A percentile compares a stretch with the other conserved stretches of the same genome.
These are phyloP conservation scores for Diacarnus erythraeanus DNA, from an alignment of 37 sponge, comb jelly and placozoan genomes.

Conservation along the genomic window DNA sequence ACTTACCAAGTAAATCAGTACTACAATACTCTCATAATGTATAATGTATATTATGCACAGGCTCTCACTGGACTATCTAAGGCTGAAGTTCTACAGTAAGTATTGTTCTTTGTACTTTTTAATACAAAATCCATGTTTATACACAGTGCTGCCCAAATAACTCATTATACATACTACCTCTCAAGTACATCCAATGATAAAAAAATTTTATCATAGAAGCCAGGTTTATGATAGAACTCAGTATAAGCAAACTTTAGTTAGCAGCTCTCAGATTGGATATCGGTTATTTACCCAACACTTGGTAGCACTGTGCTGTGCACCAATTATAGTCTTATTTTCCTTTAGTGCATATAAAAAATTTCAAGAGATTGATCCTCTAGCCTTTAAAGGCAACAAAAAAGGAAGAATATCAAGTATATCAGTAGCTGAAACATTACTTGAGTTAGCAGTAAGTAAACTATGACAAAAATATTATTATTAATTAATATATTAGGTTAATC, in stretches of 20 bases:
- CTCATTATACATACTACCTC: no score
- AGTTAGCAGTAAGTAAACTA: conserved; percentile 10
- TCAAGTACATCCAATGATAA: no score
- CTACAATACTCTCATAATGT: neutral
- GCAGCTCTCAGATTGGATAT: no score
- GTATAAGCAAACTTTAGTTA: no score
- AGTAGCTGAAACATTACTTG: conserved; percentile 19
- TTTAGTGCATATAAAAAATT: conserved; percentile 36
- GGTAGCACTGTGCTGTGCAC: no score
- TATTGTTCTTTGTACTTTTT: neutral
- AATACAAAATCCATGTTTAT: no score
- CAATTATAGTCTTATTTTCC: neutral
- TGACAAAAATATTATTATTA: no score
- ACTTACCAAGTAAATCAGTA: conserved; percentile 16
- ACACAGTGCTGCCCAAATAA: no score
- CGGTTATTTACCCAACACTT: no score
- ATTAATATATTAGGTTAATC: conserved; percentile 14
- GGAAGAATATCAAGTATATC: neutral
- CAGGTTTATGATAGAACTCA: no score
- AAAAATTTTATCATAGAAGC: no score
- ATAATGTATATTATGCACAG: neutral
- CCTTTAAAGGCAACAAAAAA: conserved; percentile 8
- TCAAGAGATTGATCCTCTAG: conserved; percentile 20
- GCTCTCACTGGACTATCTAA: conserved; percentile 2
- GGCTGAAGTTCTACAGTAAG: conserved; percentile 35